A percentile compares a stretch with the other conserved stretches of the same genome.
phyloP scores from a whole-genome alignment of 2,888 invertebrate species.

The Magallana nippona region DNA sequence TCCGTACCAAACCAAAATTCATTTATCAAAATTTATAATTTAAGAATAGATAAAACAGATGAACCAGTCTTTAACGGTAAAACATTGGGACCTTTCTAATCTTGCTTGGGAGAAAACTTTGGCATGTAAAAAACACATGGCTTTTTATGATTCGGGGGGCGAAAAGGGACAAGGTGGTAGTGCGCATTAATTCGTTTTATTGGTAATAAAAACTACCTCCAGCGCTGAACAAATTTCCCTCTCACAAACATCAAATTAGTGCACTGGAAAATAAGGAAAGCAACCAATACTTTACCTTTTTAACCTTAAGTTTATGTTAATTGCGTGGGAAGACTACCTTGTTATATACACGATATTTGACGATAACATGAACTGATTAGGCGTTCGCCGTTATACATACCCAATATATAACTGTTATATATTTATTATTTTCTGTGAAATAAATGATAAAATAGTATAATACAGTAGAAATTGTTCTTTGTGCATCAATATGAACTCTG shows the following conservation, averaged over 20 bases:
- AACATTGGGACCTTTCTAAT: too few species aligned
- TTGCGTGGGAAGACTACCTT: not conserved
- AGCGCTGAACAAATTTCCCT: constrained; percentile 27
- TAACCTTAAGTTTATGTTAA: not conserved
- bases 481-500: not conserved
- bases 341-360: not conserved
- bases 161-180: constrained; percentile 43
- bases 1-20: too few species aligned
- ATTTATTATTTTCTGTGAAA: too few species aligned
- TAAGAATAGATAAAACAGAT: too few species aligned
- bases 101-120: constrained; percentile 17
- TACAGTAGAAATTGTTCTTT: too few species aligned
- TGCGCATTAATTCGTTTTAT: constrained; percentile 48
- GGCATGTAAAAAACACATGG: constrained; percentile 46
- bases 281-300: not conserved
- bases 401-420: too few species aligned
- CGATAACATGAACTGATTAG: not conserved
- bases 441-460: too few species aligned
- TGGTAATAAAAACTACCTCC: constrained; percentile 48
- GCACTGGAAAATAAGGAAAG: not conserved
- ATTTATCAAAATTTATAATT: too few species aligned
- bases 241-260: constrained; percentile 28
- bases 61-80: too few species aligned
- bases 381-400: too few species aligned
- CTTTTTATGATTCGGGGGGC: constrained; percentile 44